phyloP scores from a whole-genome alignment of 2,888 invertebrate species.

The Lasioglossum oenotherae region DNA sequence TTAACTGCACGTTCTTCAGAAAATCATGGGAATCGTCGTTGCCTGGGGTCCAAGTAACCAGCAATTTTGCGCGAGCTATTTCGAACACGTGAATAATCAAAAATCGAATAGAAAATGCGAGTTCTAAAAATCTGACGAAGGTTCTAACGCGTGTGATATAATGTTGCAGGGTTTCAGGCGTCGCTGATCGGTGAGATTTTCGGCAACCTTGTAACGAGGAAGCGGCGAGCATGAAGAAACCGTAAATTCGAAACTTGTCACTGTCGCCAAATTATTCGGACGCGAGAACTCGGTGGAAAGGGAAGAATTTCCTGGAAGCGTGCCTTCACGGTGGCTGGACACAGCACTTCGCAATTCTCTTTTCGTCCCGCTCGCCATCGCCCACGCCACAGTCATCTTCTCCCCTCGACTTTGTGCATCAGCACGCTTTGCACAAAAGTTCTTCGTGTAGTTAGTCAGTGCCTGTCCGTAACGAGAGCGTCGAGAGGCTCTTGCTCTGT shows the following conservation, averaged over 20 bases:
- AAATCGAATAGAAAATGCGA: neutral
- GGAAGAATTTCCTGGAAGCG: slow-evolving; percentile 82
- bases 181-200: neutral
- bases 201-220: neutral
- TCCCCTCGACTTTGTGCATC: slow-evolving; percentile 71
- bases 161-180: too few relatives aligned
- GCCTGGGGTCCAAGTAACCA: slow-evolving; percentile 6
- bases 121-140: too few relatives aligned
- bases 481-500: neutral
- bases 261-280: slow-evolving; percentile 41
- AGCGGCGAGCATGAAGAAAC: neutral
- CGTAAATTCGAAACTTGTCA: slow-evolving; percentile 33
- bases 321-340: slow-evolving; percentile 82
- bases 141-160: too few relatives aligned
- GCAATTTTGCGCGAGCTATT: neutral
- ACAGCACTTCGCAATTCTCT: slow-evolving; percentile 81
- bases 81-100: rapidly evolving
- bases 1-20: slow-evolving; percentile 55
- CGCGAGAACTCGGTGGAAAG: slow-evolving; percentile 72
- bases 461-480: slow-evolving; percentile 70
- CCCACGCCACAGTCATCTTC: slow-evolving; percentile 69
- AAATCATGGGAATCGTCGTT: slow-evolving; percentile 34
- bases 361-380: slow-evolving; percentile 66
- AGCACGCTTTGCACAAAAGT: slow-evolving; percentile 69
- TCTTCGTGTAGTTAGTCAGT: slow-evolving; percentile 71